phyloP scores from a whole-genome alignment of 2,888 invertebrate species.

The Tenthredo livida region DNA sequence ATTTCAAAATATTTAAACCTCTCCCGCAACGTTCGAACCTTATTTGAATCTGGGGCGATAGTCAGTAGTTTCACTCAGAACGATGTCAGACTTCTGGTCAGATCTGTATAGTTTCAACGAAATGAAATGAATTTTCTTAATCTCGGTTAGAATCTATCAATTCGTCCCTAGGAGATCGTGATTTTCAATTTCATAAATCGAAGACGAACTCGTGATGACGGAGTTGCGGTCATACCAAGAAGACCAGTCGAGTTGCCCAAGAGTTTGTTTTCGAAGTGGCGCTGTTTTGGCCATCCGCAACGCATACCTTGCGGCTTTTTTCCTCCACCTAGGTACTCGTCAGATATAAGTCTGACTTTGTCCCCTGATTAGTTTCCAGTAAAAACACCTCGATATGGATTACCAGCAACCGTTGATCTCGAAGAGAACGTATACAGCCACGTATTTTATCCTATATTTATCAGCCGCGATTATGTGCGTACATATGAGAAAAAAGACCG shows the following conservation, averaged over 20 bases:
- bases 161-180: neutral
- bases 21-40: constrained; percentile 7
- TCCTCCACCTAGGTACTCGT: too few species aligned
- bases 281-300: neutral
- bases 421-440: constrained; percentile 22
- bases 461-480: neutral
- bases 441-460: neutral
- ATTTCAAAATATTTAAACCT: neutral
- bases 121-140: neutral
- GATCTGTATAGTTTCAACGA: neutral
- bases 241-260: neutral
- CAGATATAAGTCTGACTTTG: constrained; percentile 5
- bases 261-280: neutral
- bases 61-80: neutral
- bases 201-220: neutral
- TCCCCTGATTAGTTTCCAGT: neutral
- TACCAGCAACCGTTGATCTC: constrained; percentile 29
- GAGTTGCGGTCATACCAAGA: neutral
- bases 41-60: constrained; percentile 14
- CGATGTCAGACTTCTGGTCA: neutral
- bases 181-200: neutral
- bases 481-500: neutral
- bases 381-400: constrained; percentile 8
- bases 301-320: neutral
- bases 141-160: neutral